These are phyloP conservation scores for Tachypleus tridentatus DNA, from an alignment of 1,140 invertebrate genomes.

Conservation along the genomic window DNA sequence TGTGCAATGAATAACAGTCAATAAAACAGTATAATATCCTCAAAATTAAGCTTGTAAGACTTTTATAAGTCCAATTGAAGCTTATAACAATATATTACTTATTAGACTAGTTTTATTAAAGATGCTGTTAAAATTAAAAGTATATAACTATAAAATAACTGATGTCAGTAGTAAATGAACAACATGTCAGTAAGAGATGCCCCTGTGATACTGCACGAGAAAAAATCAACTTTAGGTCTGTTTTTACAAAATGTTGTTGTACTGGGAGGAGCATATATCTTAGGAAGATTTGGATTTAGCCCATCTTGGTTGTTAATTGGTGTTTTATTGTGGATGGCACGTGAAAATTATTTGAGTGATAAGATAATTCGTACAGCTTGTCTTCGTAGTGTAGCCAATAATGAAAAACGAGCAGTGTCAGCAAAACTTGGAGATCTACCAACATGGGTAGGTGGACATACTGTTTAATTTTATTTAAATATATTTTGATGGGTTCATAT, in stretches of 20 bases:
- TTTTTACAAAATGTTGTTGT: background rate
- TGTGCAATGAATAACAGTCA: too few species aligned
- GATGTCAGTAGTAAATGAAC: too few species aligned
- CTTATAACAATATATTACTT: too few species aligned
- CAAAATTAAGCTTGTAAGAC: too few species aligned
- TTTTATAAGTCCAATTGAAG: too few species aligned
- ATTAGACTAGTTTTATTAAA: too few species aligned
- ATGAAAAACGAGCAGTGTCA: conserved; percentile 75
- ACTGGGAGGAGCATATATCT: conserved; percentile 43
- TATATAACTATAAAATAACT: too few species aligned
- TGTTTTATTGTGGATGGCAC: conserved; percentile 60
- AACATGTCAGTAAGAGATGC: too few species aligned
- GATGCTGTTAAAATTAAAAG: too few species aligned
- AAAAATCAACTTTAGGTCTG: too few species aligned
- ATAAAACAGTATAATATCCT: too few species aligned
- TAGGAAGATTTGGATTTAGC: conserved; percentile 71
- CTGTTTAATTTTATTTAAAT: background rate
- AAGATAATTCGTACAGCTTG: conserved; percentile 59
- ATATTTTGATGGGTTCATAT: conserved; percentile 5
- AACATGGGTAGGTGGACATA: conserved; percentile 58
- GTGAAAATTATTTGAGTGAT: conserved; percentile 61
- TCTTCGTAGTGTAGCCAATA: conserved; percentile 62
- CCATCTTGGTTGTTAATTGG: conserved; percentile 76
- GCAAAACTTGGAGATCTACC: conserved; percentile 73
- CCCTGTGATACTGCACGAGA: too few species aligned